Base-by-base conservation (phyloP, 2,797 vertebrate genomes). In the Eulemur rubriventer region DNA sequence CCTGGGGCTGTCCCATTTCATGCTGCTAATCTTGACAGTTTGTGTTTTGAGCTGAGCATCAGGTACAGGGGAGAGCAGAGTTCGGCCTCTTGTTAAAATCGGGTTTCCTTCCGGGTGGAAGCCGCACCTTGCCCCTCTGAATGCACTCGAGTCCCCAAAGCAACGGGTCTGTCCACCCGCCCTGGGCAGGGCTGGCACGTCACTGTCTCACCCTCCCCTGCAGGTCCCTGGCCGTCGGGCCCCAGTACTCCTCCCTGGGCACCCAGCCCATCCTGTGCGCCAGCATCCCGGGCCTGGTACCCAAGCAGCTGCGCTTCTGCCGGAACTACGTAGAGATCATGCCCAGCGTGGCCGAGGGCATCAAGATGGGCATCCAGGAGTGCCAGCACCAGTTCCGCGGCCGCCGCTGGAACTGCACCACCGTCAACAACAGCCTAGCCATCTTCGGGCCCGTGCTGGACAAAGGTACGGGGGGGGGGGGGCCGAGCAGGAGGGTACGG, bases 261-360 rank as follows among this genome's bases (percentile, higher is more conserved):
- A 99, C 99, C 4, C 99, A 99, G 97, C 99, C 99, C 84, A 99
- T 99, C 97, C 99, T 99, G 63, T 99, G 99, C 0, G 99, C 99
- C 97, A 99, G 99, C 96, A 99, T 99, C 97, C 99, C 99, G 0
- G 99, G 99, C 67, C 99, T 99, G 83, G 99, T 99, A 96, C 99
- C 99, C 97, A 99, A 99, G 98, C 99, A 99, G 98, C 99, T 99
- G 94, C 99, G 99, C 22, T 99, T 99, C 99, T 99, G 99, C 98
- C 98, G 99, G 93, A 99, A 99, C 99, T 99, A 99, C 9, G 99
- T 99, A 98, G 99, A 99, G 98, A 99, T 99, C 98, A 99, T 99
- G 99, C 99, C 99, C 97, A 99, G 99, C 0, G 99, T 99, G 95
- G 99, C 99, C 0, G 99, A 99, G 95, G 99, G 99, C 0, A 99